Base-by-base conservation (phyloP, 2,888 invertebrate species). In the Spodoptera exigua region DNA sequence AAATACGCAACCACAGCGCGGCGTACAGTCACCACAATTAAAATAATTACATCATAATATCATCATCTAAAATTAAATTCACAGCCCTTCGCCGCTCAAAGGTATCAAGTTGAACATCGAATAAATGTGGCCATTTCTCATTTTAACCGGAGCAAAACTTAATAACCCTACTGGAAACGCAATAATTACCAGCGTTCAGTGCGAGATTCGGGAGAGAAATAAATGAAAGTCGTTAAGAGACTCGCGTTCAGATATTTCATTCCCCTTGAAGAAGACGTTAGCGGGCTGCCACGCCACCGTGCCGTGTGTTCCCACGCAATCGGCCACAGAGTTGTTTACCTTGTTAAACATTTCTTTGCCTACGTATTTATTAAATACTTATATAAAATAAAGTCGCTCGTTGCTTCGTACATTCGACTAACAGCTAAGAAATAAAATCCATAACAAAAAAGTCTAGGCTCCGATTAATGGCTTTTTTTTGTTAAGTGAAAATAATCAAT, bases 211-310 rank as follows among this genome's bases (percentile, higher is more conserved):
- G 87, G 87, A 83, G 90, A 82, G 87, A 92, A 93, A 93, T 93
- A 93, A 93, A 94, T 92, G 93, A 92, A 90, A 73, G 84, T 85
- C 92, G 92, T 93, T 93, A 93, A 90, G 92, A 90, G 91, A 91
- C 87, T 90, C 88, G 88, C 92, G 91, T 90, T 91, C 86, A 90
- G 89, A 92, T 93, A 93, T 93, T 93, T 93, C 93, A 92, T 89
- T 88, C 93, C 89, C 91, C 91, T 86, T 84, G 84, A 93, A 91
- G 89, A 91, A 94, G 93, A 93, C 89, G 91, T 93, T 90, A 87
- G 87, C 86, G 82, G 83, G 74, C 83, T 80, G 80, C 81, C 66
- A 70, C 80, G 83, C 84, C 76, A 74, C 85, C 83, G 78, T 78
- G 85, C 80, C 84, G 77, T 71, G 77, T 81, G 86, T 94, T 93